These are phyloP conservation scores for Porites rus DNA, from an alignment of 92 coral and sea anemone genomes.

Conservation along the genomic window DNA sequence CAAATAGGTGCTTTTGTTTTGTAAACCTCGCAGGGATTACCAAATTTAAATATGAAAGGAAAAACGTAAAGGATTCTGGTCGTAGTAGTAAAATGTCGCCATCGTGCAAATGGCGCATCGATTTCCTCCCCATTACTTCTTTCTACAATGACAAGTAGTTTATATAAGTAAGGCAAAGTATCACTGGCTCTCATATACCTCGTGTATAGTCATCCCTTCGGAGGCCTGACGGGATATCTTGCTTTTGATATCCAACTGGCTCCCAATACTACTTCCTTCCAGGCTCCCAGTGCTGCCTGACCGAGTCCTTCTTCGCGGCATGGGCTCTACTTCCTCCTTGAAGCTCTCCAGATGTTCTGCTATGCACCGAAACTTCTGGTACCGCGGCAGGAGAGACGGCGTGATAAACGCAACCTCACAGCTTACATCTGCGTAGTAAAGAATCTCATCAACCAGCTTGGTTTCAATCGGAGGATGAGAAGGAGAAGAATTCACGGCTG, in stretches of 20 bases:
- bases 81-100: too few species aligned
- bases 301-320: constrained; percentile 65
- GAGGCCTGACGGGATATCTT: constrained; percentile 74
- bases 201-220: constrained; percentile 69
- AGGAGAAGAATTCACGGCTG: constrained; percentile 31
- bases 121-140: too few species aligned
- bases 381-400: constrained; percentile 89
- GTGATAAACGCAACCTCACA: constrained; percentile 95
- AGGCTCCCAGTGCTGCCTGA: constrained; percentile 88
- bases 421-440: constrained; percentile 89
- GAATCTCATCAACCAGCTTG: constrained; percentile 79
- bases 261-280: constrained; percentile 69
- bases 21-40: too few species aligned
- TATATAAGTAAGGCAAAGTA: too few species aligned
- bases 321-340: constrained; percentile 65
- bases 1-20: too few species aligned
- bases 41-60: too few species aligned
- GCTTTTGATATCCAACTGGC: constrained; percentile 66
- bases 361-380: constrained; percentile 76
- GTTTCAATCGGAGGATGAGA: constrained; percentile 14
- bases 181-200: constrained; percentile 13
- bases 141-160: too few species aligned
- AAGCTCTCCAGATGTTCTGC: constrained; percentile 61
- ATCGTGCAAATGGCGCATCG: too few species aligned
- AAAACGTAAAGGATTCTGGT: too few species aligned